Evolutionary conservation across 1,140 invertebrate species (phyloP), one percentile per base, ranked within the genome.

Genomic region (Neodiprion pinetum): DNA sequence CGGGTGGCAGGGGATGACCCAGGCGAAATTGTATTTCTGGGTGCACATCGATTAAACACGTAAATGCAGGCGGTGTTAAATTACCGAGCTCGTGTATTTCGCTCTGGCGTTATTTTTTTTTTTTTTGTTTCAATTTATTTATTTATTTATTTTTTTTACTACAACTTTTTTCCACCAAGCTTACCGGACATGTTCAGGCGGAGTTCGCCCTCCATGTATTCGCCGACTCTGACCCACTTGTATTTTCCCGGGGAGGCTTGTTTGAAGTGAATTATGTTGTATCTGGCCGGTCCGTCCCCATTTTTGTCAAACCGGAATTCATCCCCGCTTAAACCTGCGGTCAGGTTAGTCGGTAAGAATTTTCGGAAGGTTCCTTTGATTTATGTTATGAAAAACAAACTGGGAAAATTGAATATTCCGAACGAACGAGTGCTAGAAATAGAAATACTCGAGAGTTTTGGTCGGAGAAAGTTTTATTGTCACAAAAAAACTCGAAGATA

Each of bases 191-290:
- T 93, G 82, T 97, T 93, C 2, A 97, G 88, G n/a, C 91, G 88
- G 3, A 98, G 89, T 82, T 93, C 92, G 11, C 94, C 95, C 80
- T 95, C 93, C 40, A 93, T 87, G 86, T 96, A 96, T 83, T 95
- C 92, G 1, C 96, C 96, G 1, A 98, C 96, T 75, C 93, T 92
- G 12, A 96, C 90, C 97, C 97, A 98, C 75, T 93, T 90, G 86
- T 94, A 97, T 50, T 92, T 89, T 1, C 94, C 94, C 0, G 88
- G 90, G 4, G 90, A 87, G 1, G 92, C 91, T 85, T 97, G 95
- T 83, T 97, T 96, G 90, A 97, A 99, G 84, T 98, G 97, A 68
- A 98, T 94, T 74, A 98, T 98, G 81, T 97, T 96, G 89, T 99
- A 99, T 7, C 97, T 91, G 0, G 96, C 95, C 0, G 97, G 97